Base-by-base conservation (phyloP, 2,113 vertebrate genomes). In the Oncorhynchus keta region DNA sequence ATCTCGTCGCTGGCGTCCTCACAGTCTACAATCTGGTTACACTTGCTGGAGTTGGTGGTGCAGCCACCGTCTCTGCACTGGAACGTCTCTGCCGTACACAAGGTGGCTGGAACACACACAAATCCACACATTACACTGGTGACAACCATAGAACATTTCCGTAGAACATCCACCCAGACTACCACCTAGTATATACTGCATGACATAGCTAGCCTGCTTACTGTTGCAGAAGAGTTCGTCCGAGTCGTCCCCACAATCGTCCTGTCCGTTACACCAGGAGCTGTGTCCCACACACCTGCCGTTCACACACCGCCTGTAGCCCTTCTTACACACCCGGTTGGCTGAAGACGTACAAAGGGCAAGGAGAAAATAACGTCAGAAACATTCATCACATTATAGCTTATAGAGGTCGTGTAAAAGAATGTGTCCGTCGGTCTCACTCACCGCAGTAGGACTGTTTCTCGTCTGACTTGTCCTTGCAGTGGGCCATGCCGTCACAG, bases 391-490 rank as follows among this genome's bases (percentile, higher is more conserved):
- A 24, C 8, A 2, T 62, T 11, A 22, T 55, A 1, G 16, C 13
- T 51, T n/a, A 9, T n/a, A 2, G n/a, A 7, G n/a, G n/a, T n/a
- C 0, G 18, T 18, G 55, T 18, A 57, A 20, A 7, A 12, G 51
- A 55, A 24, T 9, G 59, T 8, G n/a, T 5, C 59, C 16, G 55
- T 20, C 18, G 55, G 55, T 48, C 32, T 72, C 62, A 84, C 95
- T 95, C 90, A 99, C 98, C 95, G 85, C 98, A 99, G 92, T 97
- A 99, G 77, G 96, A 96, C 4, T 95, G 96, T 80, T 99, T 99
- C 93, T 99, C 97, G 0, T 99, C 97, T 0, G 97, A 99, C 90
- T 97, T 99, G 95, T 99, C 97, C 88, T 98, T 99, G 93, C 97
- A 99, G 91, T 99, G 94, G 16, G 95, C 93, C 71, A 93, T 94